phyloP scores from a whole-genome alignment of 2,797 vertebrate species.

The Glyptemys insculpta region DNA sequence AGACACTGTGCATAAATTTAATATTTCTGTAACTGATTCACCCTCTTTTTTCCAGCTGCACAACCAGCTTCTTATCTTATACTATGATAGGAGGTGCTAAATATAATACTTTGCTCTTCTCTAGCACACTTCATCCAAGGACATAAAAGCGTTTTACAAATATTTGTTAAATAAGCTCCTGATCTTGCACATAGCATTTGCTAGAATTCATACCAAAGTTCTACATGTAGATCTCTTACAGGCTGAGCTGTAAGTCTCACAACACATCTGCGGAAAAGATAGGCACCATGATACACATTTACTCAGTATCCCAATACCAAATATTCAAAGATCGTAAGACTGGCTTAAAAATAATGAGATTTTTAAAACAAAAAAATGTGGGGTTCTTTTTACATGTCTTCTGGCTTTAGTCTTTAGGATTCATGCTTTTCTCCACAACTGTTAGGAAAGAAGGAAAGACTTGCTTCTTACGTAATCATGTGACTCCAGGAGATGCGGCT shows the following conservation, averaged over 20 bases:
- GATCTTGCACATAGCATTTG: not conserved
- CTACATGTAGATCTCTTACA: not conserved
- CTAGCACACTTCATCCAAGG: not conserved
- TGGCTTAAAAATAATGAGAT: not conserved
- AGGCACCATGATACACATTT: not conserved
- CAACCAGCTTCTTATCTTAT: not conserved
- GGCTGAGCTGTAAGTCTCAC: not conserved
- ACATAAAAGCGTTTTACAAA: not conserved
- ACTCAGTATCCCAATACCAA: not conserved
- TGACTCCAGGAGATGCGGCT: not conserved
- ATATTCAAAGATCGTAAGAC: not conserved
- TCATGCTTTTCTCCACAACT: not conserved
- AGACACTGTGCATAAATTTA: not conserved
- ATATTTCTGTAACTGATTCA: not conserved
- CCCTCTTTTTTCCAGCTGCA: not conserved
- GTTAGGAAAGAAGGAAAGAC: not conserved
- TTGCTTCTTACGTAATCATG: not conserved
- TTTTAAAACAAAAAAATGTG: not conserved
- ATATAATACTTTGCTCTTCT: not conserved
- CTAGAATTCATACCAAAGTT: not conserved
- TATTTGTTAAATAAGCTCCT: not conserved
- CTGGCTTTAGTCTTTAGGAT: not conserved
- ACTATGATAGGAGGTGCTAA: not conserved
- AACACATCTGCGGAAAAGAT: not conserved
- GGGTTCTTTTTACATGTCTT: not conserved